Base-by-base conservation (phyloP, 2,888 invertebrate species). In the Leptogaster cylindrica region DNA sequence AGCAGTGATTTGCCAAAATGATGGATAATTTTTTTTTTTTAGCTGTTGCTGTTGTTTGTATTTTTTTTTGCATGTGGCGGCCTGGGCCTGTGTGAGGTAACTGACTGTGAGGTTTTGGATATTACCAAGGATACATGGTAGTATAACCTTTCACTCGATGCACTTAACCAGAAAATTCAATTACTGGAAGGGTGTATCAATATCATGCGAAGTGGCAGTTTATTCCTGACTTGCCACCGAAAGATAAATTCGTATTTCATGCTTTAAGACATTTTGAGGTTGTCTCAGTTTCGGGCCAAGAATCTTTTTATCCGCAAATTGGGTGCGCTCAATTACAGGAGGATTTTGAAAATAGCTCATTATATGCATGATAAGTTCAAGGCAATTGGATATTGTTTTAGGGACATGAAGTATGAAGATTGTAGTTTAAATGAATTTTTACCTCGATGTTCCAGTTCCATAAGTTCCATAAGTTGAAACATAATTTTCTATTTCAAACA, bases 171-270 rank as follows among this genome's bases (percentile, higher is more conserved):
- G 68, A 68, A 68, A 68, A 66, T 61, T 64, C 36, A 44, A 63
- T 63, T 50, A 51, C 50, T 61, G 50, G 58, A 58, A 52, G 44
- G 58, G 68, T 39, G 61, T 66, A 51, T 68, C 50, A 44, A 58
- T 68, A 58, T 68, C 68, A 68, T 68, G 48, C 51, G 65, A 68
- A 65, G 66, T 65, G 68, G 65, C 65, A 65, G 48, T 66, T 68
- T 68, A 51, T 51, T 68, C 44, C 61, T 66, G 68, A 55, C 27
- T 65, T 55, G 65, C 64, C 68, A 65, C 65, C 33, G 65, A 68
- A 68, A 33, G 39, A 27, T 55, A 52, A 52, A 52, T 31, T 48
- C 41, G 36, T 61, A 36, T 55, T 36, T 66, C 28, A 52, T 27
- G 64, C 31, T 33, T 20, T 16, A 16, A n/a, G 14, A 10, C 16